Evolutionary conservation across 1,140 invertebrate genomes (phyloP), one percentile per base, ranked within the genome.

Genomic region (Ruditapes philippinarum): DNA sequence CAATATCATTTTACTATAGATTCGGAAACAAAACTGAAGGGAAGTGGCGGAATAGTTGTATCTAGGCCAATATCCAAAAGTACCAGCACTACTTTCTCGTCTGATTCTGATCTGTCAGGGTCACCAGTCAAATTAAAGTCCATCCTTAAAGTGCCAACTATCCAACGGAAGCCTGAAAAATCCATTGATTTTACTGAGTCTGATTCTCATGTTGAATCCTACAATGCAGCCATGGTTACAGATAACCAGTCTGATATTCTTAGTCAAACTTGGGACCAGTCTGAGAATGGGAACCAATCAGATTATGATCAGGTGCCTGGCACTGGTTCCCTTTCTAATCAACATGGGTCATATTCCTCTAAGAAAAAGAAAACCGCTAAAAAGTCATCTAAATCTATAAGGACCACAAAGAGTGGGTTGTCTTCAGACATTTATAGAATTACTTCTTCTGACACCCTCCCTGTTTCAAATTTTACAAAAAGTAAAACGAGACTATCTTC

Each of bases 371-470:
- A 28, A 57, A n/a, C 51, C 9, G 19, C 57, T 17, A 28, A 54
- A 1, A 54, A 22, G 28, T 78, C 74, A 12, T 22, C 40, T 14
- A 73, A 54, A 31, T 84, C 82, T 22, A 45, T 49, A 28, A 49
- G 65, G 5, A 83, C 80, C 9, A 28, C 60, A 19, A 83, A 38
- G 33, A 68, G 31, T 1, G 81, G 33, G 28, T 19, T 51, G 12
- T 73, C 82, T 9, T 84, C 82, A 0, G 68, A 84, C 17, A 45
- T 54, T 12, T 38, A 84, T 51, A 3, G n/a, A 2, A 51, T 73
- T 22, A 73, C 42, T 1, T 70, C 82, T 0, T 84, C 82, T 19
- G 68, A 38, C 42, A 73, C 65, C 22, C 40, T 73, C n/a, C 62
- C 62, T 17, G 36, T 82, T 3, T 82, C 80, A 22, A 36, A 28